A percentile compares a stretch with the other conserved stretches of the same genome.
These are phyloP conservation scores for Athalia rosae DNA, from an alignment of 2,888 invertebrate genomes.

Conservation along the genomic window DNA sequence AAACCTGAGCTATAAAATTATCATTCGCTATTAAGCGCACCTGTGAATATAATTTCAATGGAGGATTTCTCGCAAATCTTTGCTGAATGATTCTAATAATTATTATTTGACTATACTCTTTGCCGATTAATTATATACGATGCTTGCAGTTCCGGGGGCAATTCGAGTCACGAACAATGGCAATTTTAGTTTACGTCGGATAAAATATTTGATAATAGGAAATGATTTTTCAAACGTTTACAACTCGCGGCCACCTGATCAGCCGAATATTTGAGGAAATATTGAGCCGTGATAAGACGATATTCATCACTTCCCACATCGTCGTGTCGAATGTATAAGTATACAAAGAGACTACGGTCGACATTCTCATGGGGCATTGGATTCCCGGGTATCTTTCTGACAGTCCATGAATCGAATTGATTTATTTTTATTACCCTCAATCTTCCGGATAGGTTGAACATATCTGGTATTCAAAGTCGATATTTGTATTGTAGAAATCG, in stretches of 20 bases:
- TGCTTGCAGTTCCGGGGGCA: background rate
- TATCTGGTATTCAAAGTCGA: background rate
- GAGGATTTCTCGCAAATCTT: too few species aligned
- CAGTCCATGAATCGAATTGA: slow-evolving; percentile 38
- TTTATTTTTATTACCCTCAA: slow-evolving; percentile 29
- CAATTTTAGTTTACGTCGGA: background rate
- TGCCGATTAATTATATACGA: background rate
- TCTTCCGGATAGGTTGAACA: background rate
- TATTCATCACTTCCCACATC: slow-evolving; percentile 19
- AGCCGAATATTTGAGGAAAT: background rate
- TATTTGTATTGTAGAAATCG: slow-evolving; percentile 13
- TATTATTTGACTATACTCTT: background rate
- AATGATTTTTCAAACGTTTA: background rate
- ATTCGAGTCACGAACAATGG: background rate
- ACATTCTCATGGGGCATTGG: background rate
- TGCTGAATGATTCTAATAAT: too few species aligned
- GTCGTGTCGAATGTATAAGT: background rate
- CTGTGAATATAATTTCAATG: too few species aligned
- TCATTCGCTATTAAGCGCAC: too few species aligned
- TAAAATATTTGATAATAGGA: background rate
- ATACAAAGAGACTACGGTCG: background rate
- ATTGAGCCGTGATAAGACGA: slow-evolving; percentile 4
- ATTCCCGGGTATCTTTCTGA: slow-evolving; percentile 12
- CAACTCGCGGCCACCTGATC: background rate
- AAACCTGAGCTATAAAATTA: too few species aligned